Base-by-base conservation (phyloP, 2,797 vertebrate species). In the Megalops cyprinoides region DNA sequence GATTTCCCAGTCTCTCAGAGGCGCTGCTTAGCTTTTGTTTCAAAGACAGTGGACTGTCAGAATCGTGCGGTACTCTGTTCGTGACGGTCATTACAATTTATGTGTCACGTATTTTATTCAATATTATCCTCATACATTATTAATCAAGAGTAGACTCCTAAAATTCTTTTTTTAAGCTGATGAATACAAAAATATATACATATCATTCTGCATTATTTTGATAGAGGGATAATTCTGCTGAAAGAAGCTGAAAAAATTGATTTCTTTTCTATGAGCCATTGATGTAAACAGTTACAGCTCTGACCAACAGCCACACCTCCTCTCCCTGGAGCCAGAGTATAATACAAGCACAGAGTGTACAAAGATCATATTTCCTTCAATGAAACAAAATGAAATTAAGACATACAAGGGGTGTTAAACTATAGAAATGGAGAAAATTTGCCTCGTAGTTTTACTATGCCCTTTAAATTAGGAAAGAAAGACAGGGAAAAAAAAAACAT, bases 391-490 rank as follows among this genome's bases (percentile, higher is more conserved):
- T 92, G 87, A 88, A 92, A 77, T 85, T 93, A 93, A 94, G 92
- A 95, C 92, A 90, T 89, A 86, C 87, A 86, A 90, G 88, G 79
- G 89, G 85, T n/a, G n/a, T 90, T 89, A 91, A 39, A 79, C 67
- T 74, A 87, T 76, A 81, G 80, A 75, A 74, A 82, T 78, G 80
- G 1, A 14, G n/a, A 8, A 20, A 4, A 67, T 39, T 4, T 15
- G 6, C n/a, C 39, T 71, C 39, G n/a, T 44, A 42, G 39, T 67
- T 71, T 71, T 71, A 71, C 67, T 71, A 39, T 20, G n/a, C 37
- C 88, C 79, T 80, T 86, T 76, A 51, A 86, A n/a, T n/a, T n/a
- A n/a, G n/a, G 86, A 84, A 80, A 31, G 81, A 86, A 83, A 58
- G 82, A 56, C 78, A 89, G 42, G 10, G 82, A 79, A 84, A 78